Conservation (phyloP, 2,888 invertebrate species). For the Aphidoletes aphidimyza region DNA sequence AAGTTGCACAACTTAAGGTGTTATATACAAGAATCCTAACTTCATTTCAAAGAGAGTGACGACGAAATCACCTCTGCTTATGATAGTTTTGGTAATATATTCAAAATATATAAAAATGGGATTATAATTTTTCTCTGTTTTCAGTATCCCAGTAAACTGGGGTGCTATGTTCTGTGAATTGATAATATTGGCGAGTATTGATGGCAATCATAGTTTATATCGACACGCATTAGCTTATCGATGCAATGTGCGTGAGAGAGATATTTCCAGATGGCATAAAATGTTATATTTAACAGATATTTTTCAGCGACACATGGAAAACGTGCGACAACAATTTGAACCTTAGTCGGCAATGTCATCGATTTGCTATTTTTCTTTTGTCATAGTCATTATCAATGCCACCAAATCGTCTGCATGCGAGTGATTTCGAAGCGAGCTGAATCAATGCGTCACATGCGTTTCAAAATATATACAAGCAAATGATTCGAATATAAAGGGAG, state of each 20-base stretch:
- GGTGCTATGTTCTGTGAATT: no score
- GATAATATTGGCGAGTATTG: no score
- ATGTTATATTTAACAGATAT: conserved; percentile 13
- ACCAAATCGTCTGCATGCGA: neutral
- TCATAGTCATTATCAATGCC: neutral
- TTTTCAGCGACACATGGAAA: conserved; percentile 6
- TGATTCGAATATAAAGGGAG: neutral
- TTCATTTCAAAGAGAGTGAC: no score
- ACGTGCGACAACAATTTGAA: conserved; percentile 11
- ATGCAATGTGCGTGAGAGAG: neutral
- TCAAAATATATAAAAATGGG: no score
- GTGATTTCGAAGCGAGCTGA: neutral
- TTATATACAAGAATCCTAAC: no score
- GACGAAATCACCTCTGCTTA: no score
- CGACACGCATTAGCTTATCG: neutral
- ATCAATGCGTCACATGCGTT: conserved; percentile 28
- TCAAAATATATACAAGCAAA: neutral
- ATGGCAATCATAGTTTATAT: conserved; percentile 32
- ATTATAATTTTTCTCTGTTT: no score
- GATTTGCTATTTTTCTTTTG: neutral
- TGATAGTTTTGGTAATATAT: no score
- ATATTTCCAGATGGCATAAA: neutral
- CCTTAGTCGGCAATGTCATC: neutral
- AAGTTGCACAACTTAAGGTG: no score
- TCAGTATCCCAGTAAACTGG: no score